Evolutionary conservation across 2,888 invertebrate species (phyloP).

Genomic region (Uropetala carovei): DNA sequence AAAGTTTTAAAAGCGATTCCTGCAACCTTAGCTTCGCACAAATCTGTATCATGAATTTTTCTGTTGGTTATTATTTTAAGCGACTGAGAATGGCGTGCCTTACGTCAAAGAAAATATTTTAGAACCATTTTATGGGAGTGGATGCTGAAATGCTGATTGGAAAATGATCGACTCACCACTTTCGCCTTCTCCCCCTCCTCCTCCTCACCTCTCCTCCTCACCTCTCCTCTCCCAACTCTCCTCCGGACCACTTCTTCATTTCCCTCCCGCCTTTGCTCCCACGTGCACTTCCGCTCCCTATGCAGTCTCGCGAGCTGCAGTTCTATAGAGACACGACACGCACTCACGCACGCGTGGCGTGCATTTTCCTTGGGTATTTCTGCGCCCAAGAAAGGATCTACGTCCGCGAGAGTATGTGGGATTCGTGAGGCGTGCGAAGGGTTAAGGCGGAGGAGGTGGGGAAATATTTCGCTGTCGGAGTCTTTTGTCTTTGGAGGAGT

Average conservation of each 20-base stretch:
- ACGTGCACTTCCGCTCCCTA: no score
- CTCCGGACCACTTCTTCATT: not conserved
- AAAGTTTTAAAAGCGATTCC: no score
- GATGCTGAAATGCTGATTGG: constrained; percentile 10
- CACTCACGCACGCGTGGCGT: not conserved
- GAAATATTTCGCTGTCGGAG: not conserved
- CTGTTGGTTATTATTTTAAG: no score
- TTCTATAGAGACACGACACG: not conserved
- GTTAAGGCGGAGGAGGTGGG: not conserved
- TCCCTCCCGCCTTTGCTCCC: not conserved
- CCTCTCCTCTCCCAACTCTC: not conserved
- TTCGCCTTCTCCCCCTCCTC: not conserved
- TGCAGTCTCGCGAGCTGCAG: not conserved
- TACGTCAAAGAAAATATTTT: not conserved
- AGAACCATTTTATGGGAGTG: not conserved
- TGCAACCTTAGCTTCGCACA: no score
- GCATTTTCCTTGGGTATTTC: not conserved
- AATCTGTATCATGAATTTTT: no score
- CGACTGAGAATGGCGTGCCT: no score
- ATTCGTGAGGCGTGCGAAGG: not conserved
- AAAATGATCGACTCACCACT: constrained; percentile 24
- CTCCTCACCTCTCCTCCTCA: not conserved
- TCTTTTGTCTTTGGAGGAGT: not conserved
- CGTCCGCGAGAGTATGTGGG: not conserved
- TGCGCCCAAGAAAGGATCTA: not conserved